phyloP scores from a whole-genome alignment of 2,113 vertebrate species.

The Tenebrosternarchus preto region DNA sequence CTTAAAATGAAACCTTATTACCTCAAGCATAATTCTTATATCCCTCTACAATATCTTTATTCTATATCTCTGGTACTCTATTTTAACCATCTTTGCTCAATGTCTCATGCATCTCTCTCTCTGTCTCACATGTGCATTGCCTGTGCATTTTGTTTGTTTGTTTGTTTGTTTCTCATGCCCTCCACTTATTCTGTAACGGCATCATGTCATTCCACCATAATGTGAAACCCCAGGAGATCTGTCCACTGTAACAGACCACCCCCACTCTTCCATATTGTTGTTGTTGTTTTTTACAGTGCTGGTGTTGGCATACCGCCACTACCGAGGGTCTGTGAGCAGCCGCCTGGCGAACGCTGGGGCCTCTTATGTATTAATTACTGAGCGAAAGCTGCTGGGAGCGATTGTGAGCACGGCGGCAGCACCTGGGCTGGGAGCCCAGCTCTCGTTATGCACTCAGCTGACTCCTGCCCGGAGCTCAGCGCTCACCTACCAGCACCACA shows the following conservation, averaged over 20 bases:
- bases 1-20: conserved; percentile 33
- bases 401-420: conserved; percentile 31
- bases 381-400: conserved; percentile 41
- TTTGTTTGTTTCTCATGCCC: neutral
- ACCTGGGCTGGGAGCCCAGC: conserved; percentile 49
- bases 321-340: conserved; percentile 62
- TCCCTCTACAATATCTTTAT: neutral
- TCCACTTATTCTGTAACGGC: neutral
- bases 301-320: conserved; percentile 61
- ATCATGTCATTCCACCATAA: neutral
- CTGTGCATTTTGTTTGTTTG: neutral
- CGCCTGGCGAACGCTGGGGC: conserved; percentile 62
- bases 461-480: conserved; percentile 3
- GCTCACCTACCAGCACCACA: neutral
- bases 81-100: neutral
- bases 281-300: conserved; percentile 52
- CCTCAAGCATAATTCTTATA: conserved; percentile 1
- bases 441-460: conserved; percentile 43
- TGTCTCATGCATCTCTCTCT: conserved; percentile 1
- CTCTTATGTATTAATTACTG: conserved; percentile 68
- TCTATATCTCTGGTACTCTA: neutral
- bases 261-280: conserved; percentile 55
- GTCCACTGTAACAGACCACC: conserved; percentile 44
- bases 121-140: conserved; percentile 20
- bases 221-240: conserved; percentile 9